Base-by-base conservation (phyloP, 2,113 vertebrate genomes). In the Halcyon senegalensis region DNA sequence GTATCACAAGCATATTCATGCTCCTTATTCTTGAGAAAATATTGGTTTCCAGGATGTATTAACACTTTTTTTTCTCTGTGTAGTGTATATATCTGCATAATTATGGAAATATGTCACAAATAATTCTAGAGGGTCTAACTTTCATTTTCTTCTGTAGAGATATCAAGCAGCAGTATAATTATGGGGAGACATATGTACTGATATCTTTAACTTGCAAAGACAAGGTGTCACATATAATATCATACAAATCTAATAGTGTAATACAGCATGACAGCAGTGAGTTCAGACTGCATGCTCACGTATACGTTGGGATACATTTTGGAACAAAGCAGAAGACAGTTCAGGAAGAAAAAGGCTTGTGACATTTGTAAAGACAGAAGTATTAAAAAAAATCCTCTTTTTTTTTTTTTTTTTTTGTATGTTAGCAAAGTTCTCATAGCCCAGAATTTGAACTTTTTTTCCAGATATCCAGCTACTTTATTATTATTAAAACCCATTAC, bases 131-230 rank as follows among this genome's bases (percentile, higher is more conserved):
- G 63, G 30, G 39, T 74, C 50, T 75, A 84, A 58, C 44, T 93
- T 97, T 97, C 82, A 84, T 93, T 91, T 91, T 88, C 64, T 90
- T 87, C 56, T 90, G 46, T 28, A 77, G 66, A 35, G 58, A 56
- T 94, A 74, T 72, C 78, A 87, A 96, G 76, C 68, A 90, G 53
- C 48, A 87, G 64, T 48, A 18, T 94, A 94, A 96, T 96, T 94
- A 94, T 9, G 28, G 59, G 48, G 35, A 93, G 44, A n/a, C 27
- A n/a, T 82, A 56, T 44, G 39, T 10, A 84, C 82, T 31, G 44
- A 73, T 93, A 93, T 63, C 75, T 82, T 90, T 88, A 91, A 94
- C 73, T 91, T 93, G 59, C 76, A 89, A 95, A 95, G 96, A 90
- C 95, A 96, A 96, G 35, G 60, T 92, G 84, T 94, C 89, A 94